Base-by-base conservation (phyloP, 2,113 vertebrate genomes). In the Egretta garzetta region DNA sequence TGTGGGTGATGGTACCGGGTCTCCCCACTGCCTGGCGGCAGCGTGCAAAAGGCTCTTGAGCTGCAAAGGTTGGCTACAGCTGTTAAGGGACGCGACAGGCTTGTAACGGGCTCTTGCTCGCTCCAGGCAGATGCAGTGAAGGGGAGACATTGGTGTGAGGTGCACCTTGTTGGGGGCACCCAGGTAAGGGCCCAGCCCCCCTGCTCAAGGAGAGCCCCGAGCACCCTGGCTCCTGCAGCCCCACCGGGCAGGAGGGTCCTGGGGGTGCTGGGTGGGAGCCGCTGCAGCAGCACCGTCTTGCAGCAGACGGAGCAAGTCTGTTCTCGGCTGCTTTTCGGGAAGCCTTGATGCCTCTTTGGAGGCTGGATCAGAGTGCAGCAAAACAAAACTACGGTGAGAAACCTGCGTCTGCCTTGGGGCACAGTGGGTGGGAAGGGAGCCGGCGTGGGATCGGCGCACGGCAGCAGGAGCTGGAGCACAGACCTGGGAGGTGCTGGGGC, bases 361-460 rank as follows among this genome's bases (percentile, higher is more conserved):
- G 20, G 45, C 37, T 53, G 79, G 4, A 35, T 17, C 50, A 17
- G 23, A 71, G 35, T 50, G 52, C 47, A 39, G 28, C n/a, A 35
- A 15, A 43, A 43, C 41, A 43, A 43, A 87, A 58, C 28, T 45
- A 35, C n/a, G 26, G n/a, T 14, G 16, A 60, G 23, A 56, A 71
- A 39, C 1, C 3, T 14, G 12, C 13, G 27, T 19, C 45, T 73
- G 13, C 33, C 32, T 32, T 8, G 22, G 27, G 43, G 45, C 26
- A 45, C n/a, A 39, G 63, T 30, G 0, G 0, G n/a, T 12, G 56
- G 17, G 53, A 10, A 1, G 4, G 50, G 63, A 80, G 37, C 45
- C 39, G 0, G 4, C 3, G 50, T 3, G 32, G 47, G 49, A 39
- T 33, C 3, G 0, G 37, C 37, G 11, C 33, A 3, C 5, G 43